Base-by-base conservation (phyloP, 2,113 vertebrate species). In the Gobius niger region DNA sequence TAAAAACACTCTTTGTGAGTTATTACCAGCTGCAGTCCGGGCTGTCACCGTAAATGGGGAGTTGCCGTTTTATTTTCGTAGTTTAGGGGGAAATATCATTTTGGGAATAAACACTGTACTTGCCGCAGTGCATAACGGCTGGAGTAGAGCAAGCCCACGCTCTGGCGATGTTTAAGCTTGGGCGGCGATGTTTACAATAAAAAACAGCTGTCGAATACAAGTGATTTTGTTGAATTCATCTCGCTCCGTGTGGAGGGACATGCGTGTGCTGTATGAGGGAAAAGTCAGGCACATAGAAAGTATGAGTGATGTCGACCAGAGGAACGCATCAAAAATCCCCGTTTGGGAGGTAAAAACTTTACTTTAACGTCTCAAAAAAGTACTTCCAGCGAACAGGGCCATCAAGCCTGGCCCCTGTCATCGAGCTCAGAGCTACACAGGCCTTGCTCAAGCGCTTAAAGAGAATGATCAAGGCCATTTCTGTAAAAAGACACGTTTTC, bases 331-430 rank as follows among this genome's bases (percentile, higher is more conserved):
- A 34, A 34, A 34, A 34, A 34, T 34, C 24, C 24, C 24, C 2
- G 24, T 34, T 34, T 34, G 24, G 5, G 24, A 34, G 24, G 24
- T 34, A 4, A 34, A 34, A 34, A 34, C 24, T 0, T 51, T 1
- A 18, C 75, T 77, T 63, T 72, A 73, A 81, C 78, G 78, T 76
- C 69, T 60, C 61, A 64, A 56, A 63, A 63, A 19, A 12, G 18
- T 12, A 11, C 18, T 18, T 54, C n/a, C 10, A 5, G 18, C 70
- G 68, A 66, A 69, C 76, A 71, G 76, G 82, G 83, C 84, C 84
- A 77, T 85, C 80, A 73, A 73, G 65, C 74, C 76, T 66, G 73
- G 68, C 66, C 65, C 65, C 60, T 53, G 73, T 81, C 75, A 68
- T 82, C 57, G 51, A 59, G 65, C 64, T 49, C 16, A 80, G 73